Conservation (phyloP, 2,113 vertebrate genomes). For the Plecotus auritus region DNA sequence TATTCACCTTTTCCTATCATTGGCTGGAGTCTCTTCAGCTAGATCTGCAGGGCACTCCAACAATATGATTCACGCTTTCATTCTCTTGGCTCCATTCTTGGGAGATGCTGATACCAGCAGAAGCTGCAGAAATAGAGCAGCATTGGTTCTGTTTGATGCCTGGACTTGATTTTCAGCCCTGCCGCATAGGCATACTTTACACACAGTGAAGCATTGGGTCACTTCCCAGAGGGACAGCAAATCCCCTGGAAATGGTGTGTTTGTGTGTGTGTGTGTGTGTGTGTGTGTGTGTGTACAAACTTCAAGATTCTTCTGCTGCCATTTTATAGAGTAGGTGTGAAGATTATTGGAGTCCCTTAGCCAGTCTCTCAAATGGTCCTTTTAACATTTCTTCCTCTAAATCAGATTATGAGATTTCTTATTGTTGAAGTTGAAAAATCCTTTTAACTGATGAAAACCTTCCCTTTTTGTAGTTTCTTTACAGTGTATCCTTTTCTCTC, state of each 20-base stretch:
- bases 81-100: not conserved
- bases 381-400: not conserved
- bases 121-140: not conserved
- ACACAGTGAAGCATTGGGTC: not conserved
- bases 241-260: not conserved
- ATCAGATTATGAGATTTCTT: conserved; percentile 8
- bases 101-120: not conserved
- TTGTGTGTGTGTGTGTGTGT: not conserved
- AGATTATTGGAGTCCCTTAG: not conserved
- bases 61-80: not conserved
- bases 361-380: not conserved
- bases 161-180: not conserved
- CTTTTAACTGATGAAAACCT: conserved; percentile 10
- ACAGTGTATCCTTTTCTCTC: not conserved
- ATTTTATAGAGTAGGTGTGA: not conserved
- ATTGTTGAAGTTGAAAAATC: not conserved
- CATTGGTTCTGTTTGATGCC: not conserved
- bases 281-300: not conserved
- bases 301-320: not conserved
- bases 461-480: conserved; percentile 13
- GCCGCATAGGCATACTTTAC: not conserved
- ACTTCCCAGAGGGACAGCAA: not conserved
- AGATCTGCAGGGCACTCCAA: not conserved
- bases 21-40: not conserved
- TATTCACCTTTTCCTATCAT: not conserved